These are phyloP conservation scores for Hyalella azteca DNA, from an alignment of 2,888 invertebrate genomes.

Conservation along the genomic window DNA sequence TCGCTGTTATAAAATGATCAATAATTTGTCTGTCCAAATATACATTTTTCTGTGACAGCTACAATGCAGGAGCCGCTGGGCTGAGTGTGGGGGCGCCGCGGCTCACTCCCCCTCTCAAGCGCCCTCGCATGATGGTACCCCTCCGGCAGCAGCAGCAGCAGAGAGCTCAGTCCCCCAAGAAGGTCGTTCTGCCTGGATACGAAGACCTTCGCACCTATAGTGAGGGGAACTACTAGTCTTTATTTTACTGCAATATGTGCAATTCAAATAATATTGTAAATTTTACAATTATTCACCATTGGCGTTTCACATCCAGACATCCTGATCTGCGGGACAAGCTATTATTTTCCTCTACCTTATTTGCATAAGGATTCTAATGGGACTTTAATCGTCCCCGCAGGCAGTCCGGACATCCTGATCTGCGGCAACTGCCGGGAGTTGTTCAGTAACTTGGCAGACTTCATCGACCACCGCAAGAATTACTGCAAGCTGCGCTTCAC, in stretches of 20 bases:
- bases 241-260: too few species aligned
- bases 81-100: conserved; percentile 48
- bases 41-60: too few species aligned
- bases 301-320: too few species aligned
- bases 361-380: too few species aligned
- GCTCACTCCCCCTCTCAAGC: conserved; percentile 56
- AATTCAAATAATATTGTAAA: too few species aligned
- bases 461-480: conserved; percentile 76
- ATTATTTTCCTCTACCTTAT: too few species aligned
- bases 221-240: conserved; percentile 47
- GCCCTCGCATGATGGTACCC: conserved; percentile 55
- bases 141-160: conserved; percentile 53
- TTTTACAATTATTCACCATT: too few species aligned
- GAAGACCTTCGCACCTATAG: conserved; percentile 57
- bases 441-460: conserved; percentile 74
- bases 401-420: conserved; percentile 76
- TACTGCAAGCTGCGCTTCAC: conserved; percentile 75
- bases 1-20: too few species aligned
- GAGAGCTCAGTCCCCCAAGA: conserved; percentile 56
- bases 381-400: too few species aligned
- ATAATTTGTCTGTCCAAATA: too few species aligned
- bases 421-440: conserved; percentile 78
- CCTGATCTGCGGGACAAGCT: too few species aligned
- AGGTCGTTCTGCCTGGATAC: conserved; percentile 49
- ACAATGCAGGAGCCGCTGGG: conserved; percentile 55